These are phyloP conservation scores for Anguilla rostrata DNA, from an alignment of 2,113 vertebrate species.

Conservation along the genomic window DNA sequence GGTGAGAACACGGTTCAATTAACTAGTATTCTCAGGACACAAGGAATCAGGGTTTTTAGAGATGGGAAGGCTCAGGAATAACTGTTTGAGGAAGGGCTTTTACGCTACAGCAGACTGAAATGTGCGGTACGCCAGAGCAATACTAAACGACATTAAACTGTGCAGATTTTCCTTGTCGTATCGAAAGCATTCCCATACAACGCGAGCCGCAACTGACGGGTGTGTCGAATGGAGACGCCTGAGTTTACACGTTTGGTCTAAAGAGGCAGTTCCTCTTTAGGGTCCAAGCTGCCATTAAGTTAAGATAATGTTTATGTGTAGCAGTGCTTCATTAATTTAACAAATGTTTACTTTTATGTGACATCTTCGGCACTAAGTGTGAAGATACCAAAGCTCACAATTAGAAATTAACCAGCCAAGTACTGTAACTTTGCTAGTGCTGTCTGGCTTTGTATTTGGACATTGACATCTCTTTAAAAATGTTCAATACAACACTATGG, in stretches of 20 bases:
- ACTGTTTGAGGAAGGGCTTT: neutral
- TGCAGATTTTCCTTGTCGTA: neutral
- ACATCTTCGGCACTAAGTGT: neutral
- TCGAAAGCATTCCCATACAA: neutral
- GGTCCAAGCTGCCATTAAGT: neutral
- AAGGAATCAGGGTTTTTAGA: neutral
- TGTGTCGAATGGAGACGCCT: neutral
- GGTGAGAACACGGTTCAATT: neutral
- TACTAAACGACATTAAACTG: neutral
- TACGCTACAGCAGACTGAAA: neutral
- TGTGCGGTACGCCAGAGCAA: neutral
- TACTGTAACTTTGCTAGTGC: neutral
- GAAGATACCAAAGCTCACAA: neutral
- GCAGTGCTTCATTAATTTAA: neutral
- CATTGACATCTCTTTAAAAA: neutral
- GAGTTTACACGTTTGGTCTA: neutral
- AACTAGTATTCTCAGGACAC: constrained; percentile 3
- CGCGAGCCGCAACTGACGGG: neutral
- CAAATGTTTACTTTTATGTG: neutral
- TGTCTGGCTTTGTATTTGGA: too few species aligned
- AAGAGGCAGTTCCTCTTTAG: neutral
- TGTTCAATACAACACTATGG: neutral
- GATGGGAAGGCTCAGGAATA: neutral
- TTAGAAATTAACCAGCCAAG: neutral
- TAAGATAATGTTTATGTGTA: neutral